phyloP scores from a whole-genome alignment of 2,797 vertebrate species.

The Dermochelys coriacea region DNA sequence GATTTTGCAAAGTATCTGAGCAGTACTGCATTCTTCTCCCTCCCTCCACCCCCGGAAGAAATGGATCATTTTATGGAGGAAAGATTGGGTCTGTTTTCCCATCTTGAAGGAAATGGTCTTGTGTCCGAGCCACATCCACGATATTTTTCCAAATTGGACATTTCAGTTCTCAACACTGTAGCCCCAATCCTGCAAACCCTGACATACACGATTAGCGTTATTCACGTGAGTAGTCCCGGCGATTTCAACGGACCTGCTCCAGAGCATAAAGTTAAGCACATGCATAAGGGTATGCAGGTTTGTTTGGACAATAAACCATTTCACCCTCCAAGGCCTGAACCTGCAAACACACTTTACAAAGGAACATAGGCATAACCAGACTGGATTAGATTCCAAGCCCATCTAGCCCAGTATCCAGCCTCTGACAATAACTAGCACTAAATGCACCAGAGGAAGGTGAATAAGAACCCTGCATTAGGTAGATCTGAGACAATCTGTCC shows the following conservation, averaged over 20 bases:
- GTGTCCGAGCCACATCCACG: not conserved
- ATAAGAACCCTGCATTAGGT: not conserved
- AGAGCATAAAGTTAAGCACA: not conserved
- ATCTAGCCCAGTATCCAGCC: not conserved
- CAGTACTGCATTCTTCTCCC: not conserved
- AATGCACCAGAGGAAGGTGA: not conserved
- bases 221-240: not conserved
- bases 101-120: not conserved
- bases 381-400: not conserved
- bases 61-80: not conserved
- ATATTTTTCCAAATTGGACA: not conserved
- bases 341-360: not conserved
- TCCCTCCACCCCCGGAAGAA: not conserved
- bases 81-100: not conserved
- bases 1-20: not conserved
- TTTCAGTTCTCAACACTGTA: not conserved
- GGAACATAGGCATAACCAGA: not conserved
- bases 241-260: not conserved
- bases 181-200: fast-evolving
- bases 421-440: not conserved
- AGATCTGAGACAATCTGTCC: not conserved
- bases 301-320: fast-evolving
- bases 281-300: fast-evolving
- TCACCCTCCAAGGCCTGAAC: not conserved
- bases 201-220: not conserved